These are phyloP conservation scores for Aphyosemion australe DNA, from an alignment of 2,113 vertebrate species.

Conservation along the genomic window DNA sequence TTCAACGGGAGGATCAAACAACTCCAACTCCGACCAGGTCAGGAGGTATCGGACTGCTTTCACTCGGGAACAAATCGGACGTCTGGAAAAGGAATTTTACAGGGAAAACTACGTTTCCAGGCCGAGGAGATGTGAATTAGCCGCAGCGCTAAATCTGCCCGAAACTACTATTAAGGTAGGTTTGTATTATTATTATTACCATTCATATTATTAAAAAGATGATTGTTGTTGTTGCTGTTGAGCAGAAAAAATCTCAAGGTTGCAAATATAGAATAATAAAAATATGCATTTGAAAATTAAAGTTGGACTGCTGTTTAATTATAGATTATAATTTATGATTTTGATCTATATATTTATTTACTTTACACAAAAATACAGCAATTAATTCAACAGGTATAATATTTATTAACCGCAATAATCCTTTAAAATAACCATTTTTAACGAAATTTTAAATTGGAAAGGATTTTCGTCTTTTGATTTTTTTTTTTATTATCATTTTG, in stretches of 20 bases:
- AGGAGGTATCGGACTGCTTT: conserved; percentile 90
- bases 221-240: too few relatives aligned
- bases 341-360: too few relatives aligned
- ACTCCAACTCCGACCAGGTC: conserved; percentile 88
- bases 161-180: conserved; percentile 98
- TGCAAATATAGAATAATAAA: too few relatives aligned
- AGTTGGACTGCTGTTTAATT: too few relatives aligned
- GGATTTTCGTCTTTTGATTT: neutral
- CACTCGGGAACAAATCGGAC: conserved; percentile 89
- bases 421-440: neutral
- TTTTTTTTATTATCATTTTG: neutral
- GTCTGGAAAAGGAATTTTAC: conserved; percentile 93
- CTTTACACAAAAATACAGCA: too few relatives aligned
- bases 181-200: conserved; percentile 9
- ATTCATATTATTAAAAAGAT: too few relatives aligned
- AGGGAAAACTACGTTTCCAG: conserved; percentile 93
- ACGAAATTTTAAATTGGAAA: neutral
- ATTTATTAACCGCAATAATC: neutral
- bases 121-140: conserved; percentile 94
- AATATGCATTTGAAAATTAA: too few relatives aligned
- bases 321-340: too few relatives aligned
- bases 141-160: conserved; percentile 93
- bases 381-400: neutral
- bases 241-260: too few relatives aligned
- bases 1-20: conserved; percentile 83